Percentiles rank a stretch among this genome's conserved stretches.
Conservation (phyloP, 2,797 vertebrate species). For the Ataeniobius toweri region DNA sequence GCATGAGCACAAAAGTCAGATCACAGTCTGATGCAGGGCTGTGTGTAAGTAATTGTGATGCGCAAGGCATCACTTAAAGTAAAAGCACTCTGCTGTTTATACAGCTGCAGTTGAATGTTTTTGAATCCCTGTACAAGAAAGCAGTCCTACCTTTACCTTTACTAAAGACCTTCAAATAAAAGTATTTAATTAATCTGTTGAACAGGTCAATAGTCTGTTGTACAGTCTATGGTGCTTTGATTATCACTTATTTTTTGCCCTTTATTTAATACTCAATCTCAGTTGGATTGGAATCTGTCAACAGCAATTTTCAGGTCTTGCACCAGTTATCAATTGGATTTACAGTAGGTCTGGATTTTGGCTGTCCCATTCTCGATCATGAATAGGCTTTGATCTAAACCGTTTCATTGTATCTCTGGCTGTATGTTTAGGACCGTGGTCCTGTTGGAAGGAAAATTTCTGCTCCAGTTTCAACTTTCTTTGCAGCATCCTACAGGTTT, state of each 20-base stretch:
- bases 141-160: conserved; percentile 23
- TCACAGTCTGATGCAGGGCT: conserved; percentile 71
- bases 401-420: not conserved
- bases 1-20: conserved; percentile 71
- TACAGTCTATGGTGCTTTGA: not conserved
- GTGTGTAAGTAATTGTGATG: conserved; percentile 75
- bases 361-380: not conserved
- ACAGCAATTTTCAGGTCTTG: not conserved
- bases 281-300: not conserved
- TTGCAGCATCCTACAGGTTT: too few relatives aligned
- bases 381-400: not conserved
- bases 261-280: not conserved
- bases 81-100: conserved; percentile 41
- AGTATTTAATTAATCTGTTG: conserved; percentile 3
- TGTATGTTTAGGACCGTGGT: not conserved
- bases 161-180: conserved; percentile 12
- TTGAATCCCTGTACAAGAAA: conserved; percentile 4
- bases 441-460: not conserved
- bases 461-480: not conserved
- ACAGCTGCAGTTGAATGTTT: conserved; percentile 1
- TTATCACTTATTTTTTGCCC: not conserved
- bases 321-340: not conserved
- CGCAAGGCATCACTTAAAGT: conserved; percentile 69
- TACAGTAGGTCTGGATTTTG: not conserved
- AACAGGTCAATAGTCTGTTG: conserved; percentile 2